phyloP scores from a whole-genome alignment of 2,888 invertebrate species.

The Maniola hyperantus region DNA sequence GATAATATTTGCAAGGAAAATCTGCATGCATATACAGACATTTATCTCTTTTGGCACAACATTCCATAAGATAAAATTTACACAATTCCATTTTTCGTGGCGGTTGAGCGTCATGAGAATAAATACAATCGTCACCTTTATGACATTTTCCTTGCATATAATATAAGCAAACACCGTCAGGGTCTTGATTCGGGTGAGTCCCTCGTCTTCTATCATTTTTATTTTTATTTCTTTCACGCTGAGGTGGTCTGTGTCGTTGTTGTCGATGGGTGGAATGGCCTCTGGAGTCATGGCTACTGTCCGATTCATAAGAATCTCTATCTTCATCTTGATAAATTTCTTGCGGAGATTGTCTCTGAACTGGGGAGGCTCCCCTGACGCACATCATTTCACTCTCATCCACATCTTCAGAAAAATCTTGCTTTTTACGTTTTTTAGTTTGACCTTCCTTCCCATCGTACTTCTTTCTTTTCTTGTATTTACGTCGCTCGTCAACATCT shows the following conservation, averaged over 20 bases:
- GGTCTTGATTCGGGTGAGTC: conserved; percentile 84
- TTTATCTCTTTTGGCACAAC: conserved; percentile 97
- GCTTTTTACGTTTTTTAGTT: conserved; percentile 82
- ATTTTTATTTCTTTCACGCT: conserved; percentile 74
- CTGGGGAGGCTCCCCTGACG: conserved; percentile 89
- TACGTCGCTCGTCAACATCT: conserved; percentile 77
- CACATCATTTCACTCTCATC: conserved; percentile 92
- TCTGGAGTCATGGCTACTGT: conserved; percentile 81
- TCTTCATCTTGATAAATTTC: conserved; percentile 77
- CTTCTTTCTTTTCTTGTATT: conserved; percentile 83
- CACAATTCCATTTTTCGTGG: conserved; percentile 96
- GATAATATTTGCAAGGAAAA: conserved; percentile 98
- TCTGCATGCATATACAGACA: conserved; percentile 98
- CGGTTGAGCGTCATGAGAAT: conserved; percentile 91
- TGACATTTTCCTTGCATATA: conserved; percentile 95
- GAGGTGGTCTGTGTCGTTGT: conserved; percentile 17
- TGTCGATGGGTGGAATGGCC: conserved; percentile 50
- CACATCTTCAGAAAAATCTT: conserved; percentile 81
- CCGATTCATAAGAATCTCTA: conserved; percentile 78
- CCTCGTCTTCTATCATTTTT: conserved; percentile 80
- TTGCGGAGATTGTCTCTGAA: conserved; percentile 57
- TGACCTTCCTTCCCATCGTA: conserved; percentile 82
- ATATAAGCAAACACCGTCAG: conserved; percentile 90
- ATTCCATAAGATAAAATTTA: conserved; percentile 97
- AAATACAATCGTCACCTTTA: conserved; percentile 92